Evolutionary conservation across 2,888 invertebrate genomes (phyloP).

Genomic region (Rhamphomyia laevipes): DNA sequence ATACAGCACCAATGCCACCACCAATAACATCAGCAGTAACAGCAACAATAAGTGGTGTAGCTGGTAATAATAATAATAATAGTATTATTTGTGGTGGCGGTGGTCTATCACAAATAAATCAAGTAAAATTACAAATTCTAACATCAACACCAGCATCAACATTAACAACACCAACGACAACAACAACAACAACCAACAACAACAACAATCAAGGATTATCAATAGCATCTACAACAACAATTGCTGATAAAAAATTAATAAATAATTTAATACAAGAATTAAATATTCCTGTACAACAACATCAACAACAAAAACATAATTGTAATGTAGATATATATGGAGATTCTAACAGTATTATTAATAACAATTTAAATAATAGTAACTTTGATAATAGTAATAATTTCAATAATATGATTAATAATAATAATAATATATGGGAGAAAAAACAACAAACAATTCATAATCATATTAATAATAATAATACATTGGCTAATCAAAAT

Average conservation of each 20-base stretch:
- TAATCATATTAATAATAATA: too few species aligned
- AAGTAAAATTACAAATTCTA: not conserved
- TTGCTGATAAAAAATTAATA: not conserved
- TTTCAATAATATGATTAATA: constrained; percentile 22
- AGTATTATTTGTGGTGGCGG: too few species aligned
- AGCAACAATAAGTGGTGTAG: constrained; percentile 10
- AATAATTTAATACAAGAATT: not conserved
- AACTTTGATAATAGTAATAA: constrained; percentile 30
- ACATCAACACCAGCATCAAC: constrained; percentile 3
- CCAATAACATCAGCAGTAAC: constrained; percentile 14
- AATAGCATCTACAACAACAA: constrained; percentile 19
- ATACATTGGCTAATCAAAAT: not conserved
- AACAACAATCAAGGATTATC: constrained; percentile 15
- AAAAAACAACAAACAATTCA: too few species aligned
- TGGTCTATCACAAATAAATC: not conserved
- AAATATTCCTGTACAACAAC: constrained; percentile 10
- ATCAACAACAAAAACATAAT: constrained; percentile 9
- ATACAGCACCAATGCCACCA: constrained; percentile 16
- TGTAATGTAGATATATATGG: constrained; percentile 12
- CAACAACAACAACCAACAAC: constrained; percentile 15
- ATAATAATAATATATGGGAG: constrained; percentile 22
- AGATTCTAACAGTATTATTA: constrained; percentile 22
- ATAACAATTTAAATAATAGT: constrained; percentile 18
- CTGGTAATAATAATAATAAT: not conserved
- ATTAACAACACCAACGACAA: constrained; percentile 8